Evolutionary conservation across 37 sponge, comb jelly and placozoan genomes (phyloP).

Genomic region (Ephydatia muelleri): DNA sequence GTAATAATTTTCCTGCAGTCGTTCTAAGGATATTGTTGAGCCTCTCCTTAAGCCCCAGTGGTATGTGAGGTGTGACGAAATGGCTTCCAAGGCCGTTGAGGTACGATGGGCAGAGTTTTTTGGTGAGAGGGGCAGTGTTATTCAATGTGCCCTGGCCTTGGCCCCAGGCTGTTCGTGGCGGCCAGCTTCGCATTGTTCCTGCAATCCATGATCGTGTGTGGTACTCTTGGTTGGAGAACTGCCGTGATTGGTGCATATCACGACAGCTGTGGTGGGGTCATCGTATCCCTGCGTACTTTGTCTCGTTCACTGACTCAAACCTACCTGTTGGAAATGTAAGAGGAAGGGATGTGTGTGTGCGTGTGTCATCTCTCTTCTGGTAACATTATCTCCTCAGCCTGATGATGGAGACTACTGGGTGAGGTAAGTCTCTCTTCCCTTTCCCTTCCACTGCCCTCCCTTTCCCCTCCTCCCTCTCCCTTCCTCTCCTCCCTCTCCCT

Average conservation of each 20-base stretch:
- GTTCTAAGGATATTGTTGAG: conserved; percentile 98
- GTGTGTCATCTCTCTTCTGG: conserved; percentile 5
- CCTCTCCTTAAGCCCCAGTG: conserved; percentile 99
- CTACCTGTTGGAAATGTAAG: conserved; percentile 68
- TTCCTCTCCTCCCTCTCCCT: neutral
- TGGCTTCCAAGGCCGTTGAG: conserved; percentile 83
- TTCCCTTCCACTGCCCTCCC: neutral
- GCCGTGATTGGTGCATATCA: conserved; percentile 97
- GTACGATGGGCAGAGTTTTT: conserved; percentile 24
- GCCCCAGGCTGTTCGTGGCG: conserved; percentile 82
- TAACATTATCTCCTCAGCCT: conserved; percentile 31
- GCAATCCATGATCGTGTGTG: conserved; percentile 88
- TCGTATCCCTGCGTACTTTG: conserved; percentile 95
- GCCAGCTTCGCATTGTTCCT: conserved; percentile 83
- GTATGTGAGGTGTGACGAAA: conserved; percentile 85
- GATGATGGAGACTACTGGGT: conserved; percentile 70
- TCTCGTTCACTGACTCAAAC: conserved; percentile 61
- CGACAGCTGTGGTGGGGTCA: conserved; percentile 99
- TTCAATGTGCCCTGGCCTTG: neutral
- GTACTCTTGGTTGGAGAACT: conserved; percentile 90
- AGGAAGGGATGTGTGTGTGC: too few species aligned
- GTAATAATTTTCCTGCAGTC: conserved; percentile 17
- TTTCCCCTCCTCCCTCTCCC: neutral
- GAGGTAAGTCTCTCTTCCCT: conserved; percentile 23
- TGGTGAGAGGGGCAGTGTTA: neutral